Conservation (phyloP, 1,140 invertebrate species). For the Pentalonia nigronervosa region DNA sequence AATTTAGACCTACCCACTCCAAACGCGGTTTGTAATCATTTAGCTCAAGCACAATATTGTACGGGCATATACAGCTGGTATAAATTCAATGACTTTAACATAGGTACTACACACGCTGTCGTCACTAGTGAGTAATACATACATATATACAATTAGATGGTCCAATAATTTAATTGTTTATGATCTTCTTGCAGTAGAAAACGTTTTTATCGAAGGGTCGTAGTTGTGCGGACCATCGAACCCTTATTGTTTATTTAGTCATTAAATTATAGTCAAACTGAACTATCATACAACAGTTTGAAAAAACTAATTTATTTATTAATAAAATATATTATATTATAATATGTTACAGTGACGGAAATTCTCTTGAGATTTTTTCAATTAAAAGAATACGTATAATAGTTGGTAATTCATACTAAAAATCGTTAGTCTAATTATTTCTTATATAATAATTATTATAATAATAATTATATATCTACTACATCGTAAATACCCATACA, state of each 20-base stretch:
- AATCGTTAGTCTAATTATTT: no score
- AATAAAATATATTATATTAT: background rate
- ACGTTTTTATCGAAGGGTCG: background rate
- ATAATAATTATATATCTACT: no score
- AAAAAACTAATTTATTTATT: background rate
- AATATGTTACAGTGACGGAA: background rate
- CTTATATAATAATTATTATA: background rate
- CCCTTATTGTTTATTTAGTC: background rate
- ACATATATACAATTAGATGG: conserved; percentile 3
- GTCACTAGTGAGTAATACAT: conserved; percentile 5
- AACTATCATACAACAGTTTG: background rate
- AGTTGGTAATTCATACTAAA: background rate
- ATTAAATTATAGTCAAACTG: background rate
- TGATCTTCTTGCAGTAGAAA: background rate
- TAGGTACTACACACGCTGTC: background rate
- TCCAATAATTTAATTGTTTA: conserved; percentile 46
- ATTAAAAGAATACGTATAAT: background rate
- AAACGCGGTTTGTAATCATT: conserved; percentile 45
- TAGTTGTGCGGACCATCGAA: background rate
- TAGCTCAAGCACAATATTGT: conserved; percentile 42
- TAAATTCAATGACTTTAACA: conserved; percentile 43
- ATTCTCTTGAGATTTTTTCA: background rate
- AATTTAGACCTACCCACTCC: conserved; percentile 27
- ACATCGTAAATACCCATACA: no score
- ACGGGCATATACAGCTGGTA: conserved; percentile 35